These are phyloP conservation scores for Thera britannica DNA, from an alignment of 2,888 invertebrate species.

Conservation along the genomic window DNA sequence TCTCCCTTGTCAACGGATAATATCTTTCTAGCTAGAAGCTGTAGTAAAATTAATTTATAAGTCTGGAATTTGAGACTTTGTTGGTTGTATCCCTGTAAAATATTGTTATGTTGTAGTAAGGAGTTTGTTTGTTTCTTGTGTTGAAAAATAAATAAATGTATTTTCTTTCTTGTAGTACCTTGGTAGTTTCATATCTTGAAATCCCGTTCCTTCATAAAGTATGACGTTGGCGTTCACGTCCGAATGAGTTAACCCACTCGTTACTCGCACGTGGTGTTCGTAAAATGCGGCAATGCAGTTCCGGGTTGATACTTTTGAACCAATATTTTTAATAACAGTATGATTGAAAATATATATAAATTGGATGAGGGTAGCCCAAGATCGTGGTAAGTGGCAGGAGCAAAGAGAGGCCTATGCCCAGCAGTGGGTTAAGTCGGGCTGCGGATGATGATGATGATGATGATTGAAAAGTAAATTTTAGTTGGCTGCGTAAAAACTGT, in stretches of 20 bases:
- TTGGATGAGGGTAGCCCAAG: no score
- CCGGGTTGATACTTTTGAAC: conserved; percentile 7
- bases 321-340: conserved; percentile 7
- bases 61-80: conserved; percentile 19
- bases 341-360: no score
- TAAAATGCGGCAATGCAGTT: conserved; percentile 28
- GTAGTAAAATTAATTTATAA: conserved; percentile 22
- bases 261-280: conserved; percentile 18
- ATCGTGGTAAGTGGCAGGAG: no score
- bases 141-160: neutral
- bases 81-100: conserved; percentile 19
- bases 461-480: neutral
- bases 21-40: conserved; percentile 1
- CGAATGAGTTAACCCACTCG: conserved; percentile 12
- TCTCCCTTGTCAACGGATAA: neutral
- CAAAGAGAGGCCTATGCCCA: no score
- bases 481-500: conserved; percentile 17
- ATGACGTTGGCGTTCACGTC: conserved; percentile 10
- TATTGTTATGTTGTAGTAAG: conserved; percentile 10
- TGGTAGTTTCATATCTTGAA: conserved; percentile 16
- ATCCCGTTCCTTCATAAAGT: conserved; percentile 12
- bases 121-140: conserved; percentile 2
- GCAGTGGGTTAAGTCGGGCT: no score
- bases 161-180: neutral
- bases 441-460: no score